Conservation (phyloP, 2,888 invertebrate genomes). For the Punctoribates punctum region DNA sequence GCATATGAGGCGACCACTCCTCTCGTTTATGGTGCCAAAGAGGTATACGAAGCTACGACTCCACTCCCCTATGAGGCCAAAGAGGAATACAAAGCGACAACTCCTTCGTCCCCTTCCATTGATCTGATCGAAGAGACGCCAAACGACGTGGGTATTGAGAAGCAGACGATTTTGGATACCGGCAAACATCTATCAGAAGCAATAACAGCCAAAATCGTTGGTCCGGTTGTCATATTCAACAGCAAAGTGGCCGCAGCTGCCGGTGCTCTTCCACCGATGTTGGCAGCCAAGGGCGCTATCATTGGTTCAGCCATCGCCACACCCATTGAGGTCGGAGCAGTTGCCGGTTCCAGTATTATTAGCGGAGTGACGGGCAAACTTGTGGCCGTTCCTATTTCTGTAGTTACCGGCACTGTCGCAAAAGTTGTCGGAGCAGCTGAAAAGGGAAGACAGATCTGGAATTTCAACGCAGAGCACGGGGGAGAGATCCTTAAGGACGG, state of each 20-base stretch:
- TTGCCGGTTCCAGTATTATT: constrained; percentile 18
- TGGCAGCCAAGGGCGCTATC: constrained; percentile 38
- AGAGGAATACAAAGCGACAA: too few species aligned
- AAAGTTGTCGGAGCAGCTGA: constrained; percentile 6
- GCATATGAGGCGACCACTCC: too few species aligned
- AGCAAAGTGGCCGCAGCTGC: constrained; percentile 26
- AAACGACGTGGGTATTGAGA: background rate
- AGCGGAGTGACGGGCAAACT: constrained; percentile 35
- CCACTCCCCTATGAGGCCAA: too few species aligned
- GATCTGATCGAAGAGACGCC: background rate
- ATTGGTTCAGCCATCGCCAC: constrained; percentile 38
- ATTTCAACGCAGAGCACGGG: background rate
- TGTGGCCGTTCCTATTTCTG: constrained; percentile 34
- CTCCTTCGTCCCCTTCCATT: background rate
- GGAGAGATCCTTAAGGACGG: constrained; percentile 1
- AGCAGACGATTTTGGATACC: constrained; percentile 1
- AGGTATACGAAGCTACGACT: too few species aligned
- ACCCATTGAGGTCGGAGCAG: constrained; percentile 35
- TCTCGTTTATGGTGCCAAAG: too few species aligned
- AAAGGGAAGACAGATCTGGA: constrained; percentile 25
- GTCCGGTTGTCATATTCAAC: constrained; percentile 29
- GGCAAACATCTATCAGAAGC: constrained; percentile 27
- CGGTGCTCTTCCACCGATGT: constrained; percentile 33
- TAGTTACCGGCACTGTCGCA: constrained; percentile 5
- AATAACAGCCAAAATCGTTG: constrained; percentile 26